Percentiles rank a stretch among this genome's conserved stretches.
phyloP scores from a whole-genome alignment of 2,888 invertebrate species.

The Epinotia ramella region DNA sequence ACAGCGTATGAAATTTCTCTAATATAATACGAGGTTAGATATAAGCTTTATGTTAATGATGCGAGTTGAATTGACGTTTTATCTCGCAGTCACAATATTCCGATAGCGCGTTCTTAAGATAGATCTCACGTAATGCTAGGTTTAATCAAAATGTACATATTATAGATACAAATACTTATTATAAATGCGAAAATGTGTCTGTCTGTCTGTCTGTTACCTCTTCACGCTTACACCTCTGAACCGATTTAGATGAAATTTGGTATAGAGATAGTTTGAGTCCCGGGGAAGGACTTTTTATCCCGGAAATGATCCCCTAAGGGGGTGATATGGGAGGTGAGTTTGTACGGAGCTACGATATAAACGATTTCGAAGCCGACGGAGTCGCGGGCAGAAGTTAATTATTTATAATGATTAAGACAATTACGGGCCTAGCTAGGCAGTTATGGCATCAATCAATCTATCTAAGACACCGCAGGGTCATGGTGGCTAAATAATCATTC shows the following conservation, averaged over 20 bases:
- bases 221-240: too few species aligned
- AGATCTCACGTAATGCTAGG: slow-evolving; percentile 28
- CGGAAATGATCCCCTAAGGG: too few species aligned
- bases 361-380: too few species aligned
- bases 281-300: too few species aligned
- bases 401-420: slow-evolving; percentile 16
- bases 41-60: slow-evolving; percentile 33
- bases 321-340: too few species aligned
- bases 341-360: too few species aligned
- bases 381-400: background rate
- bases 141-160: slow-evolving; percentile 23
- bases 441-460: background rate
- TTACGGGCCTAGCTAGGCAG: background rate
- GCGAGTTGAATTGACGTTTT: slow-evolving; percentile 34
- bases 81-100: slow-evolving; percentile 36
- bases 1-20: slow-evolving; percentile 18
- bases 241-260: too few species aligned
- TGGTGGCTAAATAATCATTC: too few species aligned
- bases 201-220: too few species aligned
- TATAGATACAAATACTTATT: too few species aligned
- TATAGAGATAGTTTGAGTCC: too few species aligned
- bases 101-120: slow-evolving; percentile 33
- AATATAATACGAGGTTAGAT: slow-evolving; percentile 34
- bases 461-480: background rate
- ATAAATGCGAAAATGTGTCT: too few species aligned